Percentiles rank a stretch among this genome's conserved stretches.
phyloP scores from a whole-genome alignment of 2,797 vertebrate genomes.

The Schizopygopsis malacanthus region DNA sequence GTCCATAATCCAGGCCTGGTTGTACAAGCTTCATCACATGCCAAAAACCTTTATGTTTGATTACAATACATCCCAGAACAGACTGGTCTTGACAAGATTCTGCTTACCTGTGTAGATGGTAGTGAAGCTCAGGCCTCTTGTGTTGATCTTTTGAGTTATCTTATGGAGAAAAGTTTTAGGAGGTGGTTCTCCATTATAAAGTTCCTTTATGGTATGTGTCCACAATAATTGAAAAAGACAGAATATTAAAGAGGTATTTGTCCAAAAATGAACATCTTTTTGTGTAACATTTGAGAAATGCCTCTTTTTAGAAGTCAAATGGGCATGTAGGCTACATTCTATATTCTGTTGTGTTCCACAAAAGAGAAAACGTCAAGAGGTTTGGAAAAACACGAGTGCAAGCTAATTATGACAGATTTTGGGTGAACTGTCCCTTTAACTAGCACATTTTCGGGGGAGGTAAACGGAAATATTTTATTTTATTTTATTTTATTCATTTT shows the following conservation, averaged over 20 bases:
- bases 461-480: neutral
- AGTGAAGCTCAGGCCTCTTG: neutral
- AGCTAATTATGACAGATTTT: neutral
- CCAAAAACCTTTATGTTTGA: conserved; percentile 11
- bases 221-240: neutral
- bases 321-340: no score
- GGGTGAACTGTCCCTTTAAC: neutral
- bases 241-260: neutral
- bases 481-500: no score
- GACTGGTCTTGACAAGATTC: neutral
- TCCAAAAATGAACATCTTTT: neutral
- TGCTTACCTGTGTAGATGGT: neutral
- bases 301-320: neutral
- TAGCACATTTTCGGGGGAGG: neutral
- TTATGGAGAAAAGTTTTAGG: neutral
- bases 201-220: neutral
- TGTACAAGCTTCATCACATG: neutral
- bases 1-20: neutral
- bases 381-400: neutral
- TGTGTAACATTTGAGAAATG: neutral
- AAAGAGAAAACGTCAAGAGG: neutral
- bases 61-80: neutral
- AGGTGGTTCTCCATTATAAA: neutral
- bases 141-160: neutral
- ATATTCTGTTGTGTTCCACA: neutral